Evolutionary conservation across 2,113 vertebrate genomes (phyloP).

Genomic region (Lonchura striata): DNA sequence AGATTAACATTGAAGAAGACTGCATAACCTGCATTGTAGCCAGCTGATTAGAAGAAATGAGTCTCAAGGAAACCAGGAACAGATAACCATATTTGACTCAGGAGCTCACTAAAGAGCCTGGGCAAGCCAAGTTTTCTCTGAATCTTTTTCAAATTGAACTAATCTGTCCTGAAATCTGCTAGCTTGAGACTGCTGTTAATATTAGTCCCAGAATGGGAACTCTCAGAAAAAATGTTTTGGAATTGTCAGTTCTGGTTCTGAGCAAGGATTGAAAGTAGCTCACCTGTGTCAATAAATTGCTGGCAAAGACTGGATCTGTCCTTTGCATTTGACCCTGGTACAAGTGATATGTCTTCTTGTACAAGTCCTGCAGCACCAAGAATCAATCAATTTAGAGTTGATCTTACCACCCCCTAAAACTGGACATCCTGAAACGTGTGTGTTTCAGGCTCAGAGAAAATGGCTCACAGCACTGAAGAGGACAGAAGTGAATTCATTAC

Average conservation of each 20-base stretch:
- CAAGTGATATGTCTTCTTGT: background rate
- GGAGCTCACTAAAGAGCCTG: background rate
- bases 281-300: background rate
- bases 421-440: background rate
- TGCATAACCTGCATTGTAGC: background rate
- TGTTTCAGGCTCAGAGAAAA: background rate
- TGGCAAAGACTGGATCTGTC: background rate
- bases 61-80: background rate
- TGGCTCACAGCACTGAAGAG: background rate
- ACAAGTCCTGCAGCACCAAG: background rate
- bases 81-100: background rate
- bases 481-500: background rate
- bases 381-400: background rate
- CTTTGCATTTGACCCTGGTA: background rate
- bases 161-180: background rate
- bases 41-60: background rate
- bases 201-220: background rate
- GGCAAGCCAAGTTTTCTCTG: background rate
- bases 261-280: background rate
- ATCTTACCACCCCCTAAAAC: background rate
- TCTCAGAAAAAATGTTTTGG: background rate
- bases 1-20: background rate
- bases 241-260: background rate
- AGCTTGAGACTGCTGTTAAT: background rate
- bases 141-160: background rate